phyloP scores from a whole-genome alignment of 2,797 vertebrate species.

The Enteromius anoplus region DNA sequence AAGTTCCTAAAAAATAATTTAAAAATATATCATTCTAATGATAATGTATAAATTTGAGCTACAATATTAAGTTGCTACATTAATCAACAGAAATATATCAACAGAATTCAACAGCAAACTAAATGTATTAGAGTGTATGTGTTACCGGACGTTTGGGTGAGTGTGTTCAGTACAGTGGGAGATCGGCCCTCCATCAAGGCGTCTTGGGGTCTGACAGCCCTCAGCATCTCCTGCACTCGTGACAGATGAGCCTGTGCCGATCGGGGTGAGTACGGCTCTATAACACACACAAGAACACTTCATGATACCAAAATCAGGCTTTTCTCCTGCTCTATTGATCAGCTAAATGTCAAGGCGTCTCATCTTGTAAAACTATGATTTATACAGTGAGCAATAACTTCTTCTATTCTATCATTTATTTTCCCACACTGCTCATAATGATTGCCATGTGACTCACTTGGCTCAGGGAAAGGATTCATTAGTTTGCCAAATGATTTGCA shows the following conservation, averaged over 20 bases:
- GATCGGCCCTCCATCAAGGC: conserved; percentile 80
- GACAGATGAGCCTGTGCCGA: conserved; percentile 78
- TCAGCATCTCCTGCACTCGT: conserved; percentile 79
- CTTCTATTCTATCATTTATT: background rate
- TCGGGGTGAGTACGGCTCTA: conserved; percentile 79
- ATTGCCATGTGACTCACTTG: conserved; percentile 28
- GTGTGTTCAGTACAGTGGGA: conserved; percentile 75
- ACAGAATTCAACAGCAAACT: background rate
- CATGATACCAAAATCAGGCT: background rate
- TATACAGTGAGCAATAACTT: conserved; percentile 5
- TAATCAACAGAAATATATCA: background rate
- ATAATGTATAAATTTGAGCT: background rate
- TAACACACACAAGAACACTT: conserved; percentile 13
- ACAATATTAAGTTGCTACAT: background rate
- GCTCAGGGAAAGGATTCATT: background rate
- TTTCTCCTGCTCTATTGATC: background rate
- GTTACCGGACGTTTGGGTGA: conserved; percentile 74
- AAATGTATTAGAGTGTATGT: background rate
- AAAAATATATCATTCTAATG: background rate
- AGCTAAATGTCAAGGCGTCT: background rate
- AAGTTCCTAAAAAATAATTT: background rate
- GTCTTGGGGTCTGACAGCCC: conserved; percentile 75
- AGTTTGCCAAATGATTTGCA: background rate
- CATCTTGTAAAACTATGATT: background rate
- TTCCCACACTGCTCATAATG: conserved; percentile 39